Conservation (phyloP, 2,113 vertebrate species). For the Calyptommatus sinebrachiatus region DNA sequence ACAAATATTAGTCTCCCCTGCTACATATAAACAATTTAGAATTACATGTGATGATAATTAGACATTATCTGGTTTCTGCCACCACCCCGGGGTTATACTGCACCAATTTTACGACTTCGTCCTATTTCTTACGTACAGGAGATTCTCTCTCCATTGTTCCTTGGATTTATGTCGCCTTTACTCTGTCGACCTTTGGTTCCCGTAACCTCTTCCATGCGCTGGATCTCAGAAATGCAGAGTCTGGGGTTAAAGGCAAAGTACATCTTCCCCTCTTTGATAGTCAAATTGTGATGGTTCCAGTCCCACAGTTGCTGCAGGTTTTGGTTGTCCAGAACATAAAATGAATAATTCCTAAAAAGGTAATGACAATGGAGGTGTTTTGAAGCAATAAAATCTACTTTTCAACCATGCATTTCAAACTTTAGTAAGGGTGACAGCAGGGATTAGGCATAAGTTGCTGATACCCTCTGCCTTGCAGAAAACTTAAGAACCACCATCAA, state of each 20-base stretch:
- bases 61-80: too few species aligned
- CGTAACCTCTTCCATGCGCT: constrained; percentile 90
- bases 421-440: too few species aligned
- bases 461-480: too few species aligned
- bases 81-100: not conserved
- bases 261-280: constrained; percentile 88
- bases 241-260: constrained; percentile 95
- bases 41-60: too few species aligned
- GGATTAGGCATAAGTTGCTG: too few species aligned
- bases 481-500: too few species aligned
- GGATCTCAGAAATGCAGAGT: constrained; percentile 92
- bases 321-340: constrained; percentile 93
- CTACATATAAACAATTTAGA: too few species aligned
- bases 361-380: constrained; percentile 7
- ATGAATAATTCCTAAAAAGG: constrained; percentile 85
- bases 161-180: constrained; percentile 84
- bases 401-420: too few species aligned
- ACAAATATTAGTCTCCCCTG: too few species aligned
- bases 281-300: constrained; percentile 94
- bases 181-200: constrained; percentile 81
- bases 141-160: constrained; percentile 91
- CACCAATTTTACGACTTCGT: accelerated
- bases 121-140: constrained; percentile 85
- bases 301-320: constrained; percentile 95
- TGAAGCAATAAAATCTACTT: constrained; percentile 23